Conservation (phyloP, 2,113 vertebrate species). For the Ailuropoda melanoleuca region DNA sequence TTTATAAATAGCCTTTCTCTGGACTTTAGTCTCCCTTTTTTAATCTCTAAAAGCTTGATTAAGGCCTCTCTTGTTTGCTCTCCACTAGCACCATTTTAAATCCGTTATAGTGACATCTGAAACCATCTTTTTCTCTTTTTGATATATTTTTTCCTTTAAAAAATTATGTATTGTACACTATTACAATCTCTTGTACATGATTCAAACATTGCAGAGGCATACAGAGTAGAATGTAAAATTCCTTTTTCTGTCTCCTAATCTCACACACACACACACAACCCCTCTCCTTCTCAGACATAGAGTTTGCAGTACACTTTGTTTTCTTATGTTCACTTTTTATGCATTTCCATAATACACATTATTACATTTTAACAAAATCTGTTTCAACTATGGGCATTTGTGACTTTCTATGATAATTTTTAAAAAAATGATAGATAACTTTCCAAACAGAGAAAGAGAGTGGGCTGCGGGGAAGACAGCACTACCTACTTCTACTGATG, state of each 20-base stretch:
- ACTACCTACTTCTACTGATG: neutral
- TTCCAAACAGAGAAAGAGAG: neutral
- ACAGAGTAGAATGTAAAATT: neutral
- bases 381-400: neutral
- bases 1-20: neutral
- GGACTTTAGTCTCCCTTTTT: neutral
- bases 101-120: neutral
- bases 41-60: neutral
- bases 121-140: neutral
- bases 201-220: neutral
- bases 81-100: neutral
- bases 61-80: neutral
- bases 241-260: neutral
- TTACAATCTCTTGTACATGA: neutral
- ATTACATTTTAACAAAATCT: neutral
- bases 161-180: neutral
- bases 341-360: neutral
- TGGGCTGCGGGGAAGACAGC: accelerated
- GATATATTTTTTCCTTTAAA: neutral
- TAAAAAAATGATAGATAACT: neutral
- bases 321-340: neutral
- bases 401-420: neutral
- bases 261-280: too few species aligned
- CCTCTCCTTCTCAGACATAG: neutral
- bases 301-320: neutral